Evolutionary conservation across 2,797 vertebrate genomes (phyloP).

Genomic region (Clarias pachynema): DNA sequence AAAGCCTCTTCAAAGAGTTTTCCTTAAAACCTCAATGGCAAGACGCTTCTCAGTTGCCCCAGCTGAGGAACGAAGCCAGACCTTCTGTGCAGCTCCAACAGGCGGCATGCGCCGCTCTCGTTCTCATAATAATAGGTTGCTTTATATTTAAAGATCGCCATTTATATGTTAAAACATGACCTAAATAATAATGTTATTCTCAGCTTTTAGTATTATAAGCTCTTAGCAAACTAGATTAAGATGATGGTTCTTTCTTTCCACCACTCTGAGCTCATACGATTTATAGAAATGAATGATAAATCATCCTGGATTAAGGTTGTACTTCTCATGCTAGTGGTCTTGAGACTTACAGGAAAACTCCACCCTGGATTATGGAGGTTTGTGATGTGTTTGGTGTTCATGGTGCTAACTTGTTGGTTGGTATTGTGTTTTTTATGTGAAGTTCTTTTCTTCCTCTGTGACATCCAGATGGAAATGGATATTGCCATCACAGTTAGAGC

Average conservation of each 20-base stretch:
- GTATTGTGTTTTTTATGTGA: not conserved
- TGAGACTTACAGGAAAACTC: slow-evolving; percentile 46
- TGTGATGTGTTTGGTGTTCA: not conserved
- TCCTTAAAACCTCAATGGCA: slow-evolving; percentile 57
- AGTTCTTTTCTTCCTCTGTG: not conserved
- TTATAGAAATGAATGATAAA: slow-evolving; percentile 57
- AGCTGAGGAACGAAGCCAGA: slow-evolving; percentile 33
- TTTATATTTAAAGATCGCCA: slow-evolving; percentile 51
- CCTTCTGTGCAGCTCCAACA: slow-evolving; percentile 41
- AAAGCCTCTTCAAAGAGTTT: slow-evolving; percentile 67
- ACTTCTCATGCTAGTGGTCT: slow-evolving; percentile 62
- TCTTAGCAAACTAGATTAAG: slow-evolving; percentile 51
- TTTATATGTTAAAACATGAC: slow-evolving; percentile 57
- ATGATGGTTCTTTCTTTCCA: slow-evolving; percentile 49
- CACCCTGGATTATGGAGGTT: not conserved
- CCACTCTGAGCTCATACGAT: slow-evolving; percentile 39
- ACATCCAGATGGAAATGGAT: not conserved
- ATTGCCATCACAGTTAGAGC: not conserved
- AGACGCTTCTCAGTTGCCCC: slow-evolving; percentile 46
- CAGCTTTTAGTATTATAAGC: slow-evolving; percentile 54
- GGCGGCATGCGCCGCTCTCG: slow-evolving; percentile 28
- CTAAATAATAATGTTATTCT: slow-evolving; percentile 61
- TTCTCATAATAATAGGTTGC: slow-evolving; percentile 49
- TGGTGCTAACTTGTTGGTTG: not conserved
- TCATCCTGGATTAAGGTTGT: slow-evolving; percentile 57